Evolutionary conservation across 2,888 invertebrate species (phyloP).

Genomic region (Drosophila merina): DNA sequence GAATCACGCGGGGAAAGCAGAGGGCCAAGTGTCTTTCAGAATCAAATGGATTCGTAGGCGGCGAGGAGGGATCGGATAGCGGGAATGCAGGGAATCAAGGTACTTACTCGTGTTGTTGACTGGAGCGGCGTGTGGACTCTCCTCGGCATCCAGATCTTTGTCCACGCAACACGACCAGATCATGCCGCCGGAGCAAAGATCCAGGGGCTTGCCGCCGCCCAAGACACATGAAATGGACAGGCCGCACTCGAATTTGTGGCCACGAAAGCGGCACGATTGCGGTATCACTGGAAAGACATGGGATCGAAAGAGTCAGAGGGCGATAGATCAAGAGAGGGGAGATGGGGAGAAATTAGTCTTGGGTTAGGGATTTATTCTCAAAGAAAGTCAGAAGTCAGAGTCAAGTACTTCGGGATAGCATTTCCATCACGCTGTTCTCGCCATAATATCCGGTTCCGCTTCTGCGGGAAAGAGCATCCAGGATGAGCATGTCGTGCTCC

Average conservation of each 20-base stretch:
- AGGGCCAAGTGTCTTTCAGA: constrained; percentile 49
- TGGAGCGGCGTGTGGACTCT: constrained; percentile 86
- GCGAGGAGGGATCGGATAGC: not conserved
- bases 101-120: constrained; percentile 95
- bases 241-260: constrained; percentile 94
- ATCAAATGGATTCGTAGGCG: constrained; percentile 20
- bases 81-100: not conserved
- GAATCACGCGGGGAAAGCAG: constrained; percentile 44
- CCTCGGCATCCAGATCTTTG: constrained; percentile 87
- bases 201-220: constrained; percentile 93
- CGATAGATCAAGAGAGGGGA: constrained; percentile 5
- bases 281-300: constrained; percentile 90
- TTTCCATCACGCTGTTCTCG: constrained; percentile 90
- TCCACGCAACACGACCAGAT: constrained; percentile 98
- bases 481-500: constrained; percentile 89
- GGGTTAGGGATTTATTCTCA: not conserved
- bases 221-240: constrained; percentile 95
- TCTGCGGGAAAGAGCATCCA: constrained; percentile 89
- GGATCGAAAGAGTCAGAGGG: constrained; percentile 25
- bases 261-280: constrained; percentile 93
- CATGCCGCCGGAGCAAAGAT: constrained; percentile 96
- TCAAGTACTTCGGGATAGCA: constrained; percentile 91
- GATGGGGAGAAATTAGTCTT: constrained; percentile 33
- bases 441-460: constrained; percentile 84
- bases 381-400: constrained; percentile 19